Evolutionary conservation across 1,140 invertebrate species (phyloP).

Genomic region (Sinella curviseta): DNA sequence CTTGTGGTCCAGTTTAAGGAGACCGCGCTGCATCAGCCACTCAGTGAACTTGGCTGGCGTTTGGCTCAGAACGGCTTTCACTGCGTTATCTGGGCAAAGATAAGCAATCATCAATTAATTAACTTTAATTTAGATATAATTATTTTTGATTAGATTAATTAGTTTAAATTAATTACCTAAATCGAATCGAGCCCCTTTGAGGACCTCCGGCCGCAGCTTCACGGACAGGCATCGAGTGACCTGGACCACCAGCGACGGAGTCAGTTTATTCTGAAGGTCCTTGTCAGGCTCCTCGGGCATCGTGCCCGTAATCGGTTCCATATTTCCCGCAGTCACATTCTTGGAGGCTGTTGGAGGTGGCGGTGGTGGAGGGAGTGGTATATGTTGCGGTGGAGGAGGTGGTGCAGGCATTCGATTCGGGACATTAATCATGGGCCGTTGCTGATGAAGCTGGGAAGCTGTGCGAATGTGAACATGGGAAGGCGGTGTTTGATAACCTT

Average conservation of each 20-base stretch:
- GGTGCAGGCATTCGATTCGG: no score
- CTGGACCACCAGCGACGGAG: constrained; percentile 77
- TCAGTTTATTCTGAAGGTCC: constrained; percentile 63
- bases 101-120: neutral
- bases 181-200: constrained; percentile 57
- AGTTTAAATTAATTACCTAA: constrained; percentile 58
- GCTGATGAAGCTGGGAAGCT: no score
- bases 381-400: no score
- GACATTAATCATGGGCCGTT: no score
- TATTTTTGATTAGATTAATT: no score
- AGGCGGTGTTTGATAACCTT: no score
- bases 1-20: constrained; percentile 74
- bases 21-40: constrained; percentile 81
- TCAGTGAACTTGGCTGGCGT: constrained; percentile 79
- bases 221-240: constrained; percentile 72
- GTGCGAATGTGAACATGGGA: no score
- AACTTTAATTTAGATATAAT: neutral
- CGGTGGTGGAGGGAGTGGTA: no score
- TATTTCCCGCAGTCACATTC: neutral
- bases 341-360: neutral
- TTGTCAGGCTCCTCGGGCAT: neutral
- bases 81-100: constrained; percentile 63
- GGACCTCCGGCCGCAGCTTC: constrained; percentile 56
- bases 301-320: neutral
- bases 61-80: constrained; percentile 77